Evolutionary conservation across 2,888 invertebrate species (phyloP).

Genomic region (Microplitis manilae): DNA sequence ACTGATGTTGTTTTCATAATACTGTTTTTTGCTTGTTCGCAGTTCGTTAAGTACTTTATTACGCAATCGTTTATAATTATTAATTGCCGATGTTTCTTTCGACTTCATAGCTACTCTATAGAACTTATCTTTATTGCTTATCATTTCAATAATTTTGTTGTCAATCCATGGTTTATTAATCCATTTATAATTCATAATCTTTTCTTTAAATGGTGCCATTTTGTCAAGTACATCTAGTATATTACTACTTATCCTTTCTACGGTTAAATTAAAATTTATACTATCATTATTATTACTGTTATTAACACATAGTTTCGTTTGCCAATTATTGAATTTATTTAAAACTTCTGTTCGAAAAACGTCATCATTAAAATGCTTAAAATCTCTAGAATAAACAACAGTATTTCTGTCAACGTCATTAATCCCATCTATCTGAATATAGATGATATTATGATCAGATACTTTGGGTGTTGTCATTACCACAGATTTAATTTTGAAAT

Average conservation of each 20-base stretch:
- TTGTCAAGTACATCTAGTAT: conserved; percentile 34
- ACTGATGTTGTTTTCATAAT: conserved; percentile 5
- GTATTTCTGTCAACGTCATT: not conserved
- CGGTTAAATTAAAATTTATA: conserved; percentile 12
- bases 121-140: conserved; percentile 17
- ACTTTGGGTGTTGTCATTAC: not conserved
- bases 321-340: conserved; percentile 1
- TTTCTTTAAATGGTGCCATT: conserved; percentile 29
- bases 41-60: conserved; percentile 5
- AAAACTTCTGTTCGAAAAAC: not conserved
- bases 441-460: conserved; percentile 2
- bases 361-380: conserved; percentile 31
- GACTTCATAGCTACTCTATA: conserved; percentile 18
- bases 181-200: conserved; percentile 31
- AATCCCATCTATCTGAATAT: conserved; percentile 2
- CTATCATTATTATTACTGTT: conserved; percentile 29
- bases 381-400: conserved; percentile 5
- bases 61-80: not conserved
- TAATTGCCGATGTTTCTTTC: not conserved
- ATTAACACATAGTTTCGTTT: conserved; percentile 11
- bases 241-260: not conserved
- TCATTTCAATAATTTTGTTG: conserved; percentile 19
- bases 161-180: conserved; percentile 41
- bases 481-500: not conserved
- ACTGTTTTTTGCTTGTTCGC: not conserved